phyloP scores from a whole-genome alignment of 1,140 invertebrate genomes.

The Goniozus legneri region DNA sequence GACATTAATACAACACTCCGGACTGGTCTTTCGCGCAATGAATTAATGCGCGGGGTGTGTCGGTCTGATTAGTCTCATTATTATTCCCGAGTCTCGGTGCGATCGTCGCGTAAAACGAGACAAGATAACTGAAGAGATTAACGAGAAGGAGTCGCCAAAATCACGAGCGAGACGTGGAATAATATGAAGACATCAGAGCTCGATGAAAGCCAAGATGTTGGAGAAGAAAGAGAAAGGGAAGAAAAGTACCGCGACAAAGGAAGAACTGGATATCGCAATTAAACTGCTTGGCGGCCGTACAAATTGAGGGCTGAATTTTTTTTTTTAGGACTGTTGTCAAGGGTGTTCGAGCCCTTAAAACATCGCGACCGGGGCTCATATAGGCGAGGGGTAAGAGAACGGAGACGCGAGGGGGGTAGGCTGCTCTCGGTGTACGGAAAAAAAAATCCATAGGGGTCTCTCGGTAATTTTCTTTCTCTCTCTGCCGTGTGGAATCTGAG shows the following conservation, averaged over 20 bases:
- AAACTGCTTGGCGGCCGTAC: neutral
- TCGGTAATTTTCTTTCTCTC: neutral
- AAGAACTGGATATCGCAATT: neutral
- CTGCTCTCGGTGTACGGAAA: conserved; percentile 5
- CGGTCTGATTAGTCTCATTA: neutral
- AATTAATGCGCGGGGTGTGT: neutral
- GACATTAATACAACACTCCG: too few relatives aligned
- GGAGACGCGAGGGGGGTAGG: too few relatives aligned
- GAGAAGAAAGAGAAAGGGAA: neutral
- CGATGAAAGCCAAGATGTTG: neutral
- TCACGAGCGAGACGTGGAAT: too few relatives aligned
- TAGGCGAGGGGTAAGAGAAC: too few relatives aligned
- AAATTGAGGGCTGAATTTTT: neutral
- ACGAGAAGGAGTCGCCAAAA: too few relatives aligned
- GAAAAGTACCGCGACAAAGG: too few relatives aligned
- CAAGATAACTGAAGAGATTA: too few relatives aligned
- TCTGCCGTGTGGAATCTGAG: too few relatives aligned
- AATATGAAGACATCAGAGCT: neutral
- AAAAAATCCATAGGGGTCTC: conserved; percentile 26
- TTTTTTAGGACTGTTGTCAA: neutral
- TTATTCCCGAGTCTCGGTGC: neutral
- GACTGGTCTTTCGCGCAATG: too few relatives aligned
- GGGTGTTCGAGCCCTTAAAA: neutral
- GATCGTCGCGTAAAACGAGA: too few relatives aligned
- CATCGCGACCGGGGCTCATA: neutral